Evolutionary conservation across 1,140 invertebrate species (phyloP).

Genomic region (Scylla paramamosain): DNA sequence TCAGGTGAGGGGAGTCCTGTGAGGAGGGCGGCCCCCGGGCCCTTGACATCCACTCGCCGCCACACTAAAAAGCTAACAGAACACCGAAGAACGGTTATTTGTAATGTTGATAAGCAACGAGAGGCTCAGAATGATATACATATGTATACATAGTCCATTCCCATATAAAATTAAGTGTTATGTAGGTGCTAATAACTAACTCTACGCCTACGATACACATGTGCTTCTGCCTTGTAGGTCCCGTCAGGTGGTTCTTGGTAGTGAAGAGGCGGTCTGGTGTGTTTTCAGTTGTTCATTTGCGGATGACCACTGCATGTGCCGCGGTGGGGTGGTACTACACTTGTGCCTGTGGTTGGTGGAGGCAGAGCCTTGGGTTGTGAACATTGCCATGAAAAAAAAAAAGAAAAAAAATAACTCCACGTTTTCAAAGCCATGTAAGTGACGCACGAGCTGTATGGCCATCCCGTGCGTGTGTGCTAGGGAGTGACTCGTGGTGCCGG

Average conservation of each 20-base stretch:
- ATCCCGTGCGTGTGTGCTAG: too few relatives aligned
- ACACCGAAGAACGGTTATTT: neutral
- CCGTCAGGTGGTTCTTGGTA: neutral
- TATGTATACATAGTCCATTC: slow-evolving; percentile 3
- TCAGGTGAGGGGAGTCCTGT: slow-evolving; percentile 69
- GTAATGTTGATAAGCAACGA: neutral
- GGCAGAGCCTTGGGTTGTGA: too few relatives aligned
- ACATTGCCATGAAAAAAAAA: too few relatives aligned
- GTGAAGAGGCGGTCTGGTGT: too few relatives aligned
- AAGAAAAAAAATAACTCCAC: too few relatives aligned
- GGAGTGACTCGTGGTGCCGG: too few relatives aligned
- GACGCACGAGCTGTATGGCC: too few relatives aligned
- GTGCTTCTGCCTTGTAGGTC: neutral
- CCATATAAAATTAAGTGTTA: neutral
- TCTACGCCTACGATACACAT: neutral
- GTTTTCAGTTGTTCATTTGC: too few relatives aligned
- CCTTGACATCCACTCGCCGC: neutral
- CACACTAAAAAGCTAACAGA: neutral
- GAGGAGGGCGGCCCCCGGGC: neutral
- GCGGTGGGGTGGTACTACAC: too few relatives aligned
- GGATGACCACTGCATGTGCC: too few relatives aligned
- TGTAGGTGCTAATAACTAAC: neutral
- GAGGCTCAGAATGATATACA: neutral
- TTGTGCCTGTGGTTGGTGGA: too few relatives aligned
- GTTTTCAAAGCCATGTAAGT: too few relatives aligned